Evolutionary conservation across 2,888 invertebrate species (phyloP).

Genomic region (Xanthia icteritia): DNA sequence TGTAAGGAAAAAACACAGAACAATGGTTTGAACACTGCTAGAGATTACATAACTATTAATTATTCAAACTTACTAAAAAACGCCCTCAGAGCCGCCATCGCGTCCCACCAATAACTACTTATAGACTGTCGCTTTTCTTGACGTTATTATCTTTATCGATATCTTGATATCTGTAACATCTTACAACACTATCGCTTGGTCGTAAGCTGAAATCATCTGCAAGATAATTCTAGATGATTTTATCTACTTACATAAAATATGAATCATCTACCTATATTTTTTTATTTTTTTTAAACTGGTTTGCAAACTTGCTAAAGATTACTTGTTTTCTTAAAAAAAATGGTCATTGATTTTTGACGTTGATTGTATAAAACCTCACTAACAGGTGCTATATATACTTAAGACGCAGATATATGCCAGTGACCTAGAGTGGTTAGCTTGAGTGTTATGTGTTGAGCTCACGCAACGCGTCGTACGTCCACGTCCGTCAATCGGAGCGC

Average conservation of each 20-base stretch:
- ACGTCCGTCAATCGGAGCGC: no score
- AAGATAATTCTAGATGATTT: conserved; percentile 46
- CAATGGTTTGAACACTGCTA: neutral
- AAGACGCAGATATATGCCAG: no score
- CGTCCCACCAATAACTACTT: conserved; percentile 29
- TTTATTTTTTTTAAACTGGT: no score
- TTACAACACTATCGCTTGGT: conserved; percentile 60
- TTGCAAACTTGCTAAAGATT: neutral
- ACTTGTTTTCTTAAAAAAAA: neutral
- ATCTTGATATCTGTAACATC: conserved; percentile 52
- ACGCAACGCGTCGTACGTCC: no score
- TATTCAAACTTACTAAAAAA: conserved; percentile 74
- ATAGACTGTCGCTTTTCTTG: conserved; percentile 66
- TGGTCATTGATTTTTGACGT: neutral
- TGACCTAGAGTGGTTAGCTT: no score
- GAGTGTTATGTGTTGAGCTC: no score
- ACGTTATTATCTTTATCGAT: conserved; percentile 43
- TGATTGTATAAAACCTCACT: neutral
- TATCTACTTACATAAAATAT: neutral
- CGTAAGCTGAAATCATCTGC: conserved; percentile 27
- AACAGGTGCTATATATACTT: neutral
- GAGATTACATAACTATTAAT: conserved; percentile 5
- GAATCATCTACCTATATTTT: no score
- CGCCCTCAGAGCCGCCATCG: conserved; percentile 77
- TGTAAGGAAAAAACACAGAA: neutral